Evolutionary conservation across 2,113 vertebrate species (phyloP).

Genomic region (Cygnus atratus): DNA sequence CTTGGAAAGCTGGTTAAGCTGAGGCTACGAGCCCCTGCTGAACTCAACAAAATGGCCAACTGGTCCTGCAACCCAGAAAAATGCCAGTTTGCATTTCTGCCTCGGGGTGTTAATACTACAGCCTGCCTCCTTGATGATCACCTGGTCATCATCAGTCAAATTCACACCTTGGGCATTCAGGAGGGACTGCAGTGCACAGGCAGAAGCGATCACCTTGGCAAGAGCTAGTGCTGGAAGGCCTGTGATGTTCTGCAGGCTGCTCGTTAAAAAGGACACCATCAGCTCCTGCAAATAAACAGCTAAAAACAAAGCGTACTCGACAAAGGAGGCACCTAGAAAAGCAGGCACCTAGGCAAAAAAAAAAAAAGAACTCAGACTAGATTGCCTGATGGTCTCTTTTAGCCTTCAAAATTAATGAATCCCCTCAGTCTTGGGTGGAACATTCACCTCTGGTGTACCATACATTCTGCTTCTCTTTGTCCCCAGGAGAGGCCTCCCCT

Average conservation of each 20-base stretch:
- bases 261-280: background rate
- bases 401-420: background rate
- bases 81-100: background rate
- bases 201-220: background rate
- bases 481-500: background rate
- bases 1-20: background rate
- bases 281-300: background rate
- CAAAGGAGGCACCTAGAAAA: background rate
- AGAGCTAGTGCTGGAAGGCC: background rate
- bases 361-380: background rate
- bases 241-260: background rate
- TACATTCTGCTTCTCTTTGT: background rate
- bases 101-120: background rate
- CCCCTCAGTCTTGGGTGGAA: background rate
- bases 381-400: background rate
- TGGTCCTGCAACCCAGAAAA: background rate
- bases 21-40: background rate
- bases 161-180: background rate
- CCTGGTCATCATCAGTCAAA: background rate
- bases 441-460: background rate
- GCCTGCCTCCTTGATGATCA: background rate
- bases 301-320: background rate
- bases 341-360: background rate
- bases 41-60: background rate
- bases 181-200: background rate